Conservation (phyloP, 2,797 vertebrate genomes). For the Adrianichthys oophorus region DNA sequence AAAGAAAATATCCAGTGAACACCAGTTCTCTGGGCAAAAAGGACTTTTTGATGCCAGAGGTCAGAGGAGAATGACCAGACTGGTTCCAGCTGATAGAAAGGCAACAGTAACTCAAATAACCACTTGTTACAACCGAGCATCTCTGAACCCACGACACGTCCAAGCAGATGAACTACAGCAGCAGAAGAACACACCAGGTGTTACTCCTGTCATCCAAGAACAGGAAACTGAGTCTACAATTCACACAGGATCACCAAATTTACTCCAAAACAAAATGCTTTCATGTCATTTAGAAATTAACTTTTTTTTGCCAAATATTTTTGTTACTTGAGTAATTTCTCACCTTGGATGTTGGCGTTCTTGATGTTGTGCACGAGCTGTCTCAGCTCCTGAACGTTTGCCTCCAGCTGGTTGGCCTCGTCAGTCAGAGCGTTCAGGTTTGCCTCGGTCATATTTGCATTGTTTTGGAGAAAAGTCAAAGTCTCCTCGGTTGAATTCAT, state of each 20-base stretch:
- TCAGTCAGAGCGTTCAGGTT: conserved; percentile 73
- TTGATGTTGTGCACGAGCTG: conserved; percentile 87
- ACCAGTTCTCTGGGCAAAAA: conserved; percentile 21
- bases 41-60: conserved; percentile 46
- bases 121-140: no score
- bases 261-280: no score
- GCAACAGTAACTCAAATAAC: no score
- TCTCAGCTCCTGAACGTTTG: conserved; percentile 76
- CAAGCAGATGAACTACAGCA: no score
- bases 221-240: no score
- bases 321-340: conserved; percentile 20
- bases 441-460: conserved; percentile 70
- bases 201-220: no score
- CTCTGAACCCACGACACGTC: no score
- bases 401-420: conserved; percentile 80
- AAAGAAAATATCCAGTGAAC: not conserved
- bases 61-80: conserved; percentile 17
- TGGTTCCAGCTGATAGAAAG: no score
- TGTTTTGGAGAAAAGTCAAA: conserved; percentile 66
- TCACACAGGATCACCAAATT: no score
- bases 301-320: no score
- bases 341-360: conserved; percentile 91
- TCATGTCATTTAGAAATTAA: not conserved
- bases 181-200: no score
- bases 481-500: conserved; percentile 78